Percentiles rank a stretch among this genome's conserved stretches.
These are phyloP conservation scores for Menidia beryllina DNA, from an alignment of 2,113 vertebrate species.

Conservation along the genomic window DNA sequence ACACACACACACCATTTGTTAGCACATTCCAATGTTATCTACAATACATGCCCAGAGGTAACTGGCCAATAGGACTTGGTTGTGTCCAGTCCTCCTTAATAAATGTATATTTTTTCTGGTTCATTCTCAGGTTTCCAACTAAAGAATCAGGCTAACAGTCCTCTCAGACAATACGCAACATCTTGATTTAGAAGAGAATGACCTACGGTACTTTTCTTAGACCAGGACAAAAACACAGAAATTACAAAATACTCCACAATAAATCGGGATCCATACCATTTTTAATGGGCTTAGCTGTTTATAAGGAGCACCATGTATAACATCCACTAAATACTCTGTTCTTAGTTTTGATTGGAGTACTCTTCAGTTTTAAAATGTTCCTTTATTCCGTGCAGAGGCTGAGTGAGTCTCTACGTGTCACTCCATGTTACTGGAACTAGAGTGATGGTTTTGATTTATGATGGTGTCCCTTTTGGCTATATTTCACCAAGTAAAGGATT, in stretches of 20 bases:
- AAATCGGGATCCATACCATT: constrained; percentile 30
- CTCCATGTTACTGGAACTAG: constrained; percentile 20
- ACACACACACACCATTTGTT: no score
- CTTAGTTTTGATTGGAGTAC: constrained; percentile 47
- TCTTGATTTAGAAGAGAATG: no score
- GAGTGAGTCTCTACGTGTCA: constrained; percentile 24
- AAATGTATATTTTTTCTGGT: no score
- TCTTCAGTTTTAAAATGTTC: constrained; percentile 20
- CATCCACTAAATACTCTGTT: constrained; percentile 28
- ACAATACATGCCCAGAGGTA: no score
- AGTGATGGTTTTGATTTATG: constrained; percentile 43
- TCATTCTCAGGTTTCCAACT: no score
- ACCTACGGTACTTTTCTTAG: constrained; percentile 12
- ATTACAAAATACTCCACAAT: constrained; percentile 19
- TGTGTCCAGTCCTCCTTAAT: no score
- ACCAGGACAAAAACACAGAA: constrained; percentile 23
- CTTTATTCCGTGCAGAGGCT: constrained; percentile 28
- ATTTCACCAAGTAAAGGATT: constrained; percentile 35
- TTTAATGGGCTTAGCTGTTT: constrained; percentile 57
- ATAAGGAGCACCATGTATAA: constrained; percentile 31
- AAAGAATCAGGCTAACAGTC: no score
- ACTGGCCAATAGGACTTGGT: no score
- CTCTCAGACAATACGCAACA: no score
- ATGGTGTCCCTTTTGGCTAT: constrained; percentile 6
- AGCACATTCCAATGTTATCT: no score